Base-by-base conservation (phyloP, 35 echinoderm and acorn worm genomes). In the Holothuria glaberrima region DNA sequence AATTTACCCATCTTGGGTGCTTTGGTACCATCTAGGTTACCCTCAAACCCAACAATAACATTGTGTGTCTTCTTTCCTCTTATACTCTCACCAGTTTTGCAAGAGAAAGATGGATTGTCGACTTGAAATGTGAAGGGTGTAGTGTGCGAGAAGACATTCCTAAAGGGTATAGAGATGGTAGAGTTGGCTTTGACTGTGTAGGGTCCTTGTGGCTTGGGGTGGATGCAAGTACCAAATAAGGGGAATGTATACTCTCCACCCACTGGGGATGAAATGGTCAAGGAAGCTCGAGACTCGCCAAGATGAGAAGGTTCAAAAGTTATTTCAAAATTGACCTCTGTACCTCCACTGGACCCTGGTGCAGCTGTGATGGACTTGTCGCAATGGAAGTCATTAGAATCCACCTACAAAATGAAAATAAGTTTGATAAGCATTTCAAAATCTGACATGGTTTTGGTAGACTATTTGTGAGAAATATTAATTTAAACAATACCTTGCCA, bases 1-100 rank as follows among this genome's bases (percentile, higher is more conserved):
- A 99, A 73, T 65, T 99, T 99, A 32, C 93, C 97, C 97, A 99
- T 99, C 89, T 95, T 99, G 25, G 97, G 97, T 25, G 97, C 97
- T 64, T 99, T 99, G 64, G 88, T 88, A 21, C 93, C 90, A 72
- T 99, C 93, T 20, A 68, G 75, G 79, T 99, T 99, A 20, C 93
- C 97, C 64, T 99, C 93, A 89, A 91, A 99, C 9, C 88, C 91
- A 9, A 99, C 89, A 36, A 99, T 99, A 34, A 95, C 94, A 77
- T 99, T 95, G 76, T 95, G 93, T 32, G 88, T 91, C 86, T 99
- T 99, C 91, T 99, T 99, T 7, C 97, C 97, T 32, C 97, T 91
- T 54, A 99, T 91, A 58, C 87, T 94, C 38, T 99, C 97, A 5
- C 93, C 97, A 0, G 89, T 9, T 58, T 95, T 99, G 81, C 93